A percentile compares a stretch with the other conserved stretches of the same genome.
These are phyloP conservation scores for Ischnura elegans DNA, from an alignment of 2,888 invertebrate genomes.

Conservation along the genomic window DNA sequence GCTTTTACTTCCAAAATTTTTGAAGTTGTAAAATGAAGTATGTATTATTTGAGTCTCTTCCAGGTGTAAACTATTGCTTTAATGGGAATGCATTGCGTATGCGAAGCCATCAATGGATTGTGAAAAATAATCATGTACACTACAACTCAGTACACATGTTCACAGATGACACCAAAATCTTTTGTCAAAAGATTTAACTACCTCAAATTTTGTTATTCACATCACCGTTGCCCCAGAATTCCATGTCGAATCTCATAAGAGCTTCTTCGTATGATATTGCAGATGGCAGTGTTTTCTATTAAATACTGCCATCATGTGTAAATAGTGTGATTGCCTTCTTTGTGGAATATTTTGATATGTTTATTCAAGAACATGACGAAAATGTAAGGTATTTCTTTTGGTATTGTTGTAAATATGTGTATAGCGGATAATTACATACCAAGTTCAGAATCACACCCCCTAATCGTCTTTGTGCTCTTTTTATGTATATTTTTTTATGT, in stretches of 20 bases:
- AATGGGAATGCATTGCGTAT: constrained; percentile 41
- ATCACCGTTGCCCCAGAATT: constrained; percentile 60
- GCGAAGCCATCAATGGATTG: constrained; percentile 36
- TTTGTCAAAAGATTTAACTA: constrained; percentile 48
- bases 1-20: constrained; percentile 25
- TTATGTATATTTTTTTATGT: constrained; percentile 22
- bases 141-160: constrained; percentile 44
- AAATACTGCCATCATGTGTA: constrained; percentile 52
- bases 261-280: constrained; percentile 53
- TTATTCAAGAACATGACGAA: constrained; percentile 47
- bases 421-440: constrained; percentile 56
- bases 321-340: constrained; percentile 65
- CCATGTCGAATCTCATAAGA: constrained; percentile 63
- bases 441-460: constrained; percentile 33
- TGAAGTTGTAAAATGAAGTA: not conserved
- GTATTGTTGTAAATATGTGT: constrained; percentile 55
- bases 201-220: constrained; percentile 63
- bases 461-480: constrained; percentile 8
- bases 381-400: constrained; percentile 32
- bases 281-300: constrained; percentile 34
- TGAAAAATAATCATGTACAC: constrained; percentile 54
- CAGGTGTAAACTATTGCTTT: not conserved
- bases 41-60: constrained; percentile 30
- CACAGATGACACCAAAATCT: constrained; percentile 55
- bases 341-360: constrained; percentile 64